Conservation (phyloP, 2,113 vertebrate genomes). For the Pygoscelis adeliae region DNA sequence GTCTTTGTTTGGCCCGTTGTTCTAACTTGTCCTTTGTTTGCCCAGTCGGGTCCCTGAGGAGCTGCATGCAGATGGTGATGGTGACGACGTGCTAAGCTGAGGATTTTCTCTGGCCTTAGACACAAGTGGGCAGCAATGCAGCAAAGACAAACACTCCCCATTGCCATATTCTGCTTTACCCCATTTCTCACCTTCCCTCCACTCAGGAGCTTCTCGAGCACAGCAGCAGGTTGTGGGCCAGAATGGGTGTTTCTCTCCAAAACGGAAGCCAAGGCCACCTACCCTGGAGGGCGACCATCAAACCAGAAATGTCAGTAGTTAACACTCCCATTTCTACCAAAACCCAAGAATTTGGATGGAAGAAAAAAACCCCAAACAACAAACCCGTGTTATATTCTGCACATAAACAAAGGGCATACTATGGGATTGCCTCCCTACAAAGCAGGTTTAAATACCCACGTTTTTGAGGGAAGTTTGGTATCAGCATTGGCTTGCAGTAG, state of each 20-base stretch:
- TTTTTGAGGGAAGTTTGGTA: neutral
- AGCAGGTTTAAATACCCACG: neutral
- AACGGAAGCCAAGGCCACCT: neutral
- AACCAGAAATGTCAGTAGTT: neutral
- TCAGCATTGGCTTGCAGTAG: neutral
- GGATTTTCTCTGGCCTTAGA: neutral
- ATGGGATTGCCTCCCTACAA: neutral
- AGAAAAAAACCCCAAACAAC: neutral
- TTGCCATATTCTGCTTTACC: neutral
- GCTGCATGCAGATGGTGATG: neutral
- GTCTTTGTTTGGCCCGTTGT: neutral
- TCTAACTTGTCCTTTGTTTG: neutral
- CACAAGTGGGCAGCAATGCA: neutral
- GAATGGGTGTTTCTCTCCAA: neutral
- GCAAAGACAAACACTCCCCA: neutral
- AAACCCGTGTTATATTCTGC: neutral
- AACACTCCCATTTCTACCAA: neutral
- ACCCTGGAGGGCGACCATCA: rapidly evolving
- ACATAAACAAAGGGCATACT: neutral
- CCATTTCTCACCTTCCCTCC: neutral
- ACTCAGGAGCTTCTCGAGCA: neutral
- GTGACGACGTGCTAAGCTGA: neutral
- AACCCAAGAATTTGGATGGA: neutral
- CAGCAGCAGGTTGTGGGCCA: neutral
- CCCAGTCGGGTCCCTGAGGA: neutral